phyloP scores from a whole-genome alignment of 2,888 invertebrate species.

The Caenorhabditis imperialis region DNA sequence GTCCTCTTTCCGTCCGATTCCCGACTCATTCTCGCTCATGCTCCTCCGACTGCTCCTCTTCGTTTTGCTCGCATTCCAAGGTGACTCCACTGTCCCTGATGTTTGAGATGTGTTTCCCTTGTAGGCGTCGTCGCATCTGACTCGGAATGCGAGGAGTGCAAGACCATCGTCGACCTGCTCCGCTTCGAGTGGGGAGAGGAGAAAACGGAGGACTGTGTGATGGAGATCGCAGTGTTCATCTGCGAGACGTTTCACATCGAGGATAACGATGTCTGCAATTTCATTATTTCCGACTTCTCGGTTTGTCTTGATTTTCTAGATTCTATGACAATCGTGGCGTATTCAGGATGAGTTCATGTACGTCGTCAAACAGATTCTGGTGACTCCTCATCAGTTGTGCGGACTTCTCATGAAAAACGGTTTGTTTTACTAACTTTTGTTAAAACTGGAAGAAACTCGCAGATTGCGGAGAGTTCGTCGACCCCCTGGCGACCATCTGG shows the following conservation, averaged over 20 bases:
- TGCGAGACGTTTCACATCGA: constrained; percentile 68
- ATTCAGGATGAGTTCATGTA: constrained; percentile 71
- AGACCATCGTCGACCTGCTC: constrained; percentile 55
- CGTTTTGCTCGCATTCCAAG: constrained; percentile 40
- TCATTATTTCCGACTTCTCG: constrained; percentile 65
- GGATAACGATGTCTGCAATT: constrained; percentile 67
- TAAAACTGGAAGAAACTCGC: neutral
- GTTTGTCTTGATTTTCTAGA: constrained; percentile 7
- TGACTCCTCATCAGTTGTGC: constrained; percentile 70
- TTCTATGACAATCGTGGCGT: neutral
- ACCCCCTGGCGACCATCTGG: constrained; percentile 68
- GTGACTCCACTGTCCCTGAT: neutral
- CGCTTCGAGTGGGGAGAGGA: constrained; percentile 62
- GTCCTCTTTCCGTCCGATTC: constrained; percentile 20
- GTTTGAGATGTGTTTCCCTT: neutral
- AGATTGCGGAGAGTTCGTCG: constrained; percentile 67
- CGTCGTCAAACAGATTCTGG: constrained; percentile 66
- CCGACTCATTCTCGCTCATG: constrained; percentile 18
- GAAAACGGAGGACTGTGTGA: constrained; percentile 62
- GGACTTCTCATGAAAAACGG: constrained; percentile 66
- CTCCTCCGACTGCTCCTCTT: constrained; percentile 41
- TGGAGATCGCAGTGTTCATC: constrained; percentile 58
- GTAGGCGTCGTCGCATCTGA: constrained; percentile 20
- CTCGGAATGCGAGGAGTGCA: constrained; percentile 56
- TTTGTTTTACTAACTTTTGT: neutral